These are phyloP conservation scores for Eubucco bourcierii DNA, from an alignment of 2,113 vertebrate genomes.

Conservation along the genomic window DNA sequence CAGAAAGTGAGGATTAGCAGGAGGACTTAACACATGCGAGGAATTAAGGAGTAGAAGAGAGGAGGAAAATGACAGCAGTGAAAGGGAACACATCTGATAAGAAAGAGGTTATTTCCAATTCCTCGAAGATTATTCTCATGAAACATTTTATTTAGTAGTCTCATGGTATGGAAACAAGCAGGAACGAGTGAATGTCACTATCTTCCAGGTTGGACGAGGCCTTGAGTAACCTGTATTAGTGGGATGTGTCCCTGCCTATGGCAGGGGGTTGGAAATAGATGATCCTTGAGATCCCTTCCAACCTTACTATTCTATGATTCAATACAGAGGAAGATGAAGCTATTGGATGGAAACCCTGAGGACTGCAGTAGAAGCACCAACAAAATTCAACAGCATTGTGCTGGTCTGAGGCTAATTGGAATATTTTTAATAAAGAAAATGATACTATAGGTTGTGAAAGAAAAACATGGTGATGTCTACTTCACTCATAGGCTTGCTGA, in stretches of 20 bases:
- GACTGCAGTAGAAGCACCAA: background rate
- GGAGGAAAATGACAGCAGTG: background rate
- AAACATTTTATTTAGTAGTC: background rate
- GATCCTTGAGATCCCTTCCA: too few relatives aligned
- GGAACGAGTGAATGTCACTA: background rate
- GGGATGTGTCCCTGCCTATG: too few relatives aligned
- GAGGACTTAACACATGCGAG: background rate
- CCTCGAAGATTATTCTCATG: background rate
- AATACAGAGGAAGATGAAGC: background rate
- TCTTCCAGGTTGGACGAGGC: too few relatives aligned
- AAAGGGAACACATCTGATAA: background rate
- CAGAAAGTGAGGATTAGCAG: conserved; percentile 13
- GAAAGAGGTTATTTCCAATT: background rate
- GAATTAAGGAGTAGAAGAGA: background rate
- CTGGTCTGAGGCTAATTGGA: too few relatives aligned
- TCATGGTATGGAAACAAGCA: background rate
- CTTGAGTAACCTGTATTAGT: too few relatives aligned
- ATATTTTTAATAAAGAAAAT: too few relatives aligned
- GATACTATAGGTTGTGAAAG: too few relatives aligned
- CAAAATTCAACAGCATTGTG: background rate
- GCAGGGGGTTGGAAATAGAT: too few relatives aligned
- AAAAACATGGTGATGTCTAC: too few relatives aligned
- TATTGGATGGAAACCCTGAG: background rate
- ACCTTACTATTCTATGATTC: too few relatives aligned
- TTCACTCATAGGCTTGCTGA: too few relatives aligned